Base-by-base conservation (phyloP, 1,140 invertebrate species). In the Trissolcus basalis region DNA sequence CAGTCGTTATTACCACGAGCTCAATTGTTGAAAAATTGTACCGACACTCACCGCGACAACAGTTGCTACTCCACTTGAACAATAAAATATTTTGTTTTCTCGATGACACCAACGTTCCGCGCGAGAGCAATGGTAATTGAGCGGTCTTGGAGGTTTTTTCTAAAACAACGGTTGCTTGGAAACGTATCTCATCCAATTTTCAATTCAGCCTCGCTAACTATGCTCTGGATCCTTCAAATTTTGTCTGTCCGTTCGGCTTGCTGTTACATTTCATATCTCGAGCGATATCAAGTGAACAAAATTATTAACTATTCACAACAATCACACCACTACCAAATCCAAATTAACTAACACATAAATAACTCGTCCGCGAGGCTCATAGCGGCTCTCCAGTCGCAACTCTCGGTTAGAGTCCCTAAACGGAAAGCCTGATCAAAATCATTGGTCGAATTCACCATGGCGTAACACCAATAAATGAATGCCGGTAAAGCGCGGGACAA, bases 301-400 rank as follows among this genome's bases (percentile, higher is more conserved):
- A 55, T 49, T 54, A 56, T 54, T 32, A 65, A 65, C 45, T 48
- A 47, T 55, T 33, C 63, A 48, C 63, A 65, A 65, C 63, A 56
- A 55, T 55, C 53, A 43, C 43, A 55, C 43, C 32, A 63, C 19
- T 36, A 45, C 39, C 43, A 53, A 41, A 45, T 63, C 39, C 43
- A 53, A 41, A 45, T 63, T 35, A 49, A 51, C 59, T 51, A 63
- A 43, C 49, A 63, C 19, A 27, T 6, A 27, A 27, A 27, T 27
- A 27, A 27, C 19, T 27, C 19, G 19, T 27, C 6, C 19, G 19
- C 19, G 6, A 27, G 19, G 6, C 19, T 27, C 19, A 6, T 27
- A 27, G 19, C 19, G 19, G 2, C 19, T 3, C 19, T 27, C 19
- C 19, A n/a, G 19, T 27, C 19, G 19, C 19, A 3, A 27, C 19